Conservation (phyloP, 1,140 invertebrate species). For the Drosophila grimshawi region DNA sequence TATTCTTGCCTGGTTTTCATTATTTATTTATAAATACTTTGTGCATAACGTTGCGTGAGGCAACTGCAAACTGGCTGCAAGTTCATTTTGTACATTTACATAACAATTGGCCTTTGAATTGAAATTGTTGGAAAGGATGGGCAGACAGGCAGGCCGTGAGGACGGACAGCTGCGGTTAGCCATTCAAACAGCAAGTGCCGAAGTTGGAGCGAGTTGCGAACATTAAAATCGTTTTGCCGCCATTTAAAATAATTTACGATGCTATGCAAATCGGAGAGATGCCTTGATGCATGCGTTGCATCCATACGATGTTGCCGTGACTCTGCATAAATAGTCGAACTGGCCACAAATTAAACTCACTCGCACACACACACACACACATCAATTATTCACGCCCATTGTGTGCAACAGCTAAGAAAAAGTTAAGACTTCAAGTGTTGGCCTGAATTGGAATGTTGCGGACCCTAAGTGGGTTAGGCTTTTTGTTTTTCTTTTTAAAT, state of each 20-base stretch:
- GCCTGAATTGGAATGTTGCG: constrained; percentile 1
- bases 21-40: constrained; percentile 67
- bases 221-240: constrained; percentile 64
- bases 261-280: constrained; percentile 54
- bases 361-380: constrained; percentile 27
- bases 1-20: constrained; percentile 6
- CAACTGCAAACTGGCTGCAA: constrained; percentile 42
- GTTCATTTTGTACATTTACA: constrained; percentile 64
- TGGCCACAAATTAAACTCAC: constrained; percentile 43
- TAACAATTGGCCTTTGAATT: constrained; percentile 79
- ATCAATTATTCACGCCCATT: constrained; percentile 66
- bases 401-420: constrained; percentile 18
- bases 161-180: background rate
- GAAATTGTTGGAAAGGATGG: constrained; percentile 41
- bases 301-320: constrained; percentile 38
- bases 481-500: background rate
- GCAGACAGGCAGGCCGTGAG: constrained; percentile 8
- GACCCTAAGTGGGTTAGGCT: constrained; percentile 2
- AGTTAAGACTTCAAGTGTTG: background rate
- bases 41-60: constrained; percentile 56
- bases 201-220: constrained; percentile 2
- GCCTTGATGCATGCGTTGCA: constrained; percentile 28
- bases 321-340: constrained; percentile 44
- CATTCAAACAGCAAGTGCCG: background rate
- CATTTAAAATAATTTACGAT: constrained; percentile 72